Base-by-base conservation (phyloP, 2,888 invertebrate species). In the Vanessa cardui region DNA sequence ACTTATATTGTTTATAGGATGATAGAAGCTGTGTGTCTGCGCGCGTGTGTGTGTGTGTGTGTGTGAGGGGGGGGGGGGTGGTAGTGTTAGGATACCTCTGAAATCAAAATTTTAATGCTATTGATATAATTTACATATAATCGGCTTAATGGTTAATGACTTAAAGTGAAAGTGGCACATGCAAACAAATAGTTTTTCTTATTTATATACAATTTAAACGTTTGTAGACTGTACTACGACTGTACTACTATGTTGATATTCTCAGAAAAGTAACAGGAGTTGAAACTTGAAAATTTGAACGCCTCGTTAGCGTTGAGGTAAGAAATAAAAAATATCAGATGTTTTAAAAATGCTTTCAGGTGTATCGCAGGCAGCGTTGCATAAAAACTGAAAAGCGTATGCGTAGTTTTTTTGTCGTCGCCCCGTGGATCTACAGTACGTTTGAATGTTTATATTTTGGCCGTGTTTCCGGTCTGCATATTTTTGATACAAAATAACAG, bases 261-360 rank as follows among this genome's bases (percentile, higher is more conserved):
- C 59, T 60, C 54, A 58, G 47, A 63, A 31, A 20, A 49, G 54
- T 49, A 60, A 31, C 20, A 47, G 63, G 54, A 62, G 44, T 69
- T 62, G 59, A 62, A 69, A 66, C 62, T 69, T 62, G 62, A 62
- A 69, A 66, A 65, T 69, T 65, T 62, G 59, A 62, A 66, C n/a
- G 66, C 47, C 59, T 66, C 56, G 66, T 69, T 66, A 63, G 47
- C 62, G 66, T 49, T 60, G 15, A 45, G 39, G 59, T 56, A 66
- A 59, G 60, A 62, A 66, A 56, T 66, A 69, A 60, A 69, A 66
- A 63, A 62, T 54, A 59, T 62, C 59, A 49, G 44, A 60, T n/a
- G 31, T 39, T 52, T 58, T 61, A 47, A 56, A 66, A 64, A 66
- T 39, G 60, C 58, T 66, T 70, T 61, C 63, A 58, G 63, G 56